Percentiles rank a stretch among this genome's conserved stretches.
Conservation (phyloP, 2,888 invertebrate genomes). For the Meta bourneti region DNA sequence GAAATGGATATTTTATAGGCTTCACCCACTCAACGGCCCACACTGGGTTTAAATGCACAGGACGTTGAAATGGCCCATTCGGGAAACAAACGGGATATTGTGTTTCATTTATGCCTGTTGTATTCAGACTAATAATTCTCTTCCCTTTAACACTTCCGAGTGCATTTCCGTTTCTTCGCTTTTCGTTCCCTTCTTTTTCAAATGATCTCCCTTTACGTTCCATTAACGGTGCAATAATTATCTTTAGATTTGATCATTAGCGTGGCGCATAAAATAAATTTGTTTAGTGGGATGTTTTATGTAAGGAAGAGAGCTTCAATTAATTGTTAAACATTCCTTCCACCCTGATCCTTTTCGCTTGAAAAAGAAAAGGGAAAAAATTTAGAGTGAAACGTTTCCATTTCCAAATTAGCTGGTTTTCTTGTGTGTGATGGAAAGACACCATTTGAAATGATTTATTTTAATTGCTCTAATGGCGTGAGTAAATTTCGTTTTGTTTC, state of each 20-base stretch:
- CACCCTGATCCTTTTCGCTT: neutral
- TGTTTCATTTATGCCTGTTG: slow-evolving; percentile 11
- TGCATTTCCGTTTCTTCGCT: neutral
- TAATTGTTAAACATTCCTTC: slow-evolving; percentile 38
- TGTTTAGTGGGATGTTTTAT: slow-evolving; percentile 4
- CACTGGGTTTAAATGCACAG: slow-evolving; percentile 25
- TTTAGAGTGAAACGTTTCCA: no score
- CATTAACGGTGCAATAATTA: slow-evolving; percentile 47
- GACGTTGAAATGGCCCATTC: slow-evolving; percentile 4
- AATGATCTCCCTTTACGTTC: slow-evolving; percentile 9
- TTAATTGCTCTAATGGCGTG: neutral
- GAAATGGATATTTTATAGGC: slow-evolving; percentile 62
- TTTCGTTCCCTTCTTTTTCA: neutral
- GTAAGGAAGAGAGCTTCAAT: slow-evolving; percentile 1
- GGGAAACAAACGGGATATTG: slow-evolving; percentile 32
- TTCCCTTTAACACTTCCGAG: slow-evolving; percentile 11
- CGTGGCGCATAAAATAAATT: slow-evolving; percentile 4
- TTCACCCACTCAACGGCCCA: neutral
- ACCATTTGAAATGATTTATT: neutral
- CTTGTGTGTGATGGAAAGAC: neutral
- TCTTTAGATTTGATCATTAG: slow-evolving; percentile 52
- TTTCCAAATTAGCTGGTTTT: neutral
- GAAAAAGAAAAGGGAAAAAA: neutral
- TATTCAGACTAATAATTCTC: slow-evolving; percentile 23
- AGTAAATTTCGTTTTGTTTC: neutral